phyloP scores from a whole-genome alignment of 1,140 invertebrate genomes.

The Drosophila subobscura region DNA sequence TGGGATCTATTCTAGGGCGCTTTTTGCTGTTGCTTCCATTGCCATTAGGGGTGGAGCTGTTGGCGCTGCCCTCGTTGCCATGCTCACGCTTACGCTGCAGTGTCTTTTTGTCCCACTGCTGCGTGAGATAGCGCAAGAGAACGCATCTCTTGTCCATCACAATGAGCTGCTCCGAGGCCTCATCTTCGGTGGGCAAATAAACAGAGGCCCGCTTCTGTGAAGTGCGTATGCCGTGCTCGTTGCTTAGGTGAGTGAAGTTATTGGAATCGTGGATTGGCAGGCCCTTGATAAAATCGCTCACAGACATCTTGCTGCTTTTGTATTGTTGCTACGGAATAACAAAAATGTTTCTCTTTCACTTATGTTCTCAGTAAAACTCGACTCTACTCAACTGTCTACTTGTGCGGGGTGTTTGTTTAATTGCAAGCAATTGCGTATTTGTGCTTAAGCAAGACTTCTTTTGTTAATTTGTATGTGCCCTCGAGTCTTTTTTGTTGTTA shows the following conservation, averaged over 20 bases:
- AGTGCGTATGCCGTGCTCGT: conserved; percentile 92
- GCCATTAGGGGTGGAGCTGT: conserved; percentile 39
- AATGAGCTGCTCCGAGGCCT: conserved; percentile 96
- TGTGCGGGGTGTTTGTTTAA: background rate
- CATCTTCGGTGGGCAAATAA: conserved; percentile 95
- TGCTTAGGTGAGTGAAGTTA: conserved; percentile 95
- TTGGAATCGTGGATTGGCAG: conserved; percentile 95
- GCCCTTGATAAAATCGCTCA: conserved; percentile 93
- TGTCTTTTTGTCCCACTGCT: conserved; percentile 96
- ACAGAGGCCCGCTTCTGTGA: conserved; percentile 94
- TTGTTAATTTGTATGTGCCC: conserved; percentile 16
- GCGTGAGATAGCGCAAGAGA: conserved; percentile 94
- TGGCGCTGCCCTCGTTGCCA: conserved; percentile 43
- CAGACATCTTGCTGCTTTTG: conserved; percentile 85
- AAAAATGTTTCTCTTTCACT: background rate
- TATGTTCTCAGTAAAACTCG: background rate
- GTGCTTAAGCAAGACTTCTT: background rate
- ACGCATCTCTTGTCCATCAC: conserved; percentile 98
- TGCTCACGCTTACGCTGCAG: conserved; percentile 85
- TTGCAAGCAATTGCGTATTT: background rate
- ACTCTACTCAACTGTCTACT: background rate
- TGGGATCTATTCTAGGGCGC: conserved; percentile 74
- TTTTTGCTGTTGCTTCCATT: conserved; percentile 74
- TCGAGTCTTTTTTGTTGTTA: conserved; percentile 27
- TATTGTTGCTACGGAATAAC: conserved; percentile 41